phyloP scores from a whole-genome alignment of 2,888 invertebrate species.

The Iselma pallidipennis region DNA sequence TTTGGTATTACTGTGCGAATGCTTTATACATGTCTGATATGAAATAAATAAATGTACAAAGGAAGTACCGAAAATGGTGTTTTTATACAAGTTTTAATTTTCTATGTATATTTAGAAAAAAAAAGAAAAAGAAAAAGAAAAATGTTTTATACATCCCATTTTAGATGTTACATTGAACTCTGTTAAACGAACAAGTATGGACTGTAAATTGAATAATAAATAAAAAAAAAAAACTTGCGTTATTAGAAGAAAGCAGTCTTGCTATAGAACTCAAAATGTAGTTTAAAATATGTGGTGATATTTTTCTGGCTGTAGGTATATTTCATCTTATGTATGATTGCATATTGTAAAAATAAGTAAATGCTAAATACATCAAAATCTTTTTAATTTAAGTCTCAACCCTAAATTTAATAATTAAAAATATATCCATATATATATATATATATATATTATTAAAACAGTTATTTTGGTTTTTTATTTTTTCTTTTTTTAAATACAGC shows the following conservation, averaged over 20 bases:
- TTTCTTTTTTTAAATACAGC: too few species aligned
- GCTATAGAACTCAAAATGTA: conserved; percentile 56
- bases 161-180: conserved; percentile 41
- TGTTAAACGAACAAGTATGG: conserved; percentile 49
- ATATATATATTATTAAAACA: too few species aligned
- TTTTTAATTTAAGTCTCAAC: conserved; percentile 45
- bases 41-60: conserved; percentile 61
- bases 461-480: too few species aligned
- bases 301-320: conserved; percentile 59
- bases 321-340: conserved; percentile 58
- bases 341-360: conserved; percentile 58
- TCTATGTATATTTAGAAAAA: conserved; percentile 55
- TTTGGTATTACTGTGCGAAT: conserved; percentile 62
- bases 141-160: conserved; percentile 50
- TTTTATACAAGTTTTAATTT: conserved; percentile 58
- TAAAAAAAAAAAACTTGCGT: conserved; percentile 27
- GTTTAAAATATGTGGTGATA: conserved; percentile 59
- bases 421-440: background rate
- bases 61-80: conserved; percentile 59
- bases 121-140: background rate
- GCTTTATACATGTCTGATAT: conserved; percentile 61
- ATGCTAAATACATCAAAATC: conserved; percentile 56
- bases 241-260: conserved; percentile 50
- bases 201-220: too few species aligned
- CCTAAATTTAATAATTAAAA: conserved; percentile 3